Evolutionary conservation across 2,797 vertebrate genomes (phyloP), one percentile per base, ranked within the genome.

Genomic region (Discoglossus pictus): DNA sequence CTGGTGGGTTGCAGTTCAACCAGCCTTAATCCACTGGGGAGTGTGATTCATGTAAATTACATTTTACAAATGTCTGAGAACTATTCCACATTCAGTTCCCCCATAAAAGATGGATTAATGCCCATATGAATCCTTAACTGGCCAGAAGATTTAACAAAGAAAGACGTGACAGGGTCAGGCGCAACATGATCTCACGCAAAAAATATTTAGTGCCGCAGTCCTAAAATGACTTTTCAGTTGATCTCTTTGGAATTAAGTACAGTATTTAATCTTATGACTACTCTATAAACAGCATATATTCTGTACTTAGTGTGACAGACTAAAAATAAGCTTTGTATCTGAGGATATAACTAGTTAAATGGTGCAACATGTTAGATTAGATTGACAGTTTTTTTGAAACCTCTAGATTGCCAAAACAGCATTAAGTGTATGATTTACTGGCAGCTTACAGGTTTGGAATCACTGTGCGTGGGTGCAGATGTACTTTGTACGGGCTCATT

Each of bases 41-140:
- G 34, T 52, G 18, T 47, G 47, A 76, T 68, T 80, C 72, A 78
- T 55, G 21, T 27, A 73, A 74, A 2, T 78, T 73, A 68, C 40
- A 68, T 76, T 75, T 78, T 76, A 70, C 62, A 68, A 77, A 76
- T 2, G 25, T 59, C 56, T 63, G 42, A 82, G 66, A 78, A 77
- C 7, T 24, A 68, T 67, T 73, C 18, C 48, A 70, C 44, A 52
- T 52, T 64, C 3, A 72, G 68, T 34, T 72, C 17, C 51, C 65
- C 59, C 71, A 43, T 17, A 64, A 73, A 73, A 75, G 36, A 72
- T 24, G 11, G 59, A 61, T 61, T 63, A 25, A 62, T 65, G 4
- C 73, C 36, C 36, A 74, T 4, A 64, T 24, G 77, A 80, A 74
- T 16, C n/a, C 25, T 61, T 65, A 66, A 52, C 59, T 61, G 27